Base-by-base conservation (phyloP, 1,140 invertebrate species). In the Drosophila nannoptera region DNA sequence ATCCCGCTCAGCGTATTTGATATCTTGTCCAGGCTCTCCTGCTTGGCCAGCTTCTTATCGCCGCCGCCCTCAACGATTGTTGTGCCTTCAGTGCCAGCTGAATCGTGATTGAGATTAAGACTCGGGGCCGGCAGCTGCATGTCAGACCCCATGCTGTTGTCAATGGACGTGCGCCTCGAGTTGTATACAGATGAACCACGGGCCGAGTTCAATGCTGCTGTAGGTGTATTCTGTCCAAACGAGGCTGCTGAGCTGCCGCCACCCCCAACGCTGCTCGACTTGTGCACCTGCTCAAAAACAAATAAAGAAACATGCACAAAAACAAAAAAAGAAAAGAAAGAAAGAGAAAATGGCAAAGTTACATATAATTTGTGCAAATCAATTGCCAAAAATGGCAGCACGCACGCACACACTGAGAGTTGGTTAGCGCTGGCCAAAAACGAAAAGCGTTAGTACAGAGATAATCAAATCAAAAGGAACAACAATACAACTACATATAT, bases 161-260 rank as follows among this genome's bases (percentile, higher is more conserved):
- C 88, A 32, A 89, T 73, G 9, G 88, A 89, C 22, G 88, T 88
- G 8, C 88, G 76, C 4, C 88, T 75, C 11, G 88, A 89, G 54
- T 87, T 89, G 52, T 89, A 89, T 0, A 88, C 80, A 14, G 88
- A 89, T 1, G 88, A 89, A 32, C 88, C 78, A 16, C 87, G 70
- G n/a, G 87, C 73, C 22, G 87, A 88, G 16, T 71, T 77, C 45
- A 87, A 45, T 9, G 64, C 45, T 22, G 82, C 87, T 36, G 75
- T 87, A 29, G 87, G 87, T 14, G 87, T 87, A 54, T 75, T 87
- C 32, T 82, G 82, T 12, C 87, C 87, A 55, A 87, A 42, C 8
- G 77, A 69, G 5, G 77, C 43, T 7, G 55, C 60, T 0, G 73
- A 58, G 8, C 67, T 54, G 12, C 64, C 54, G 29, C 59, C 70